Evolutionary conservation across 2,113 vertebrate species (phyloP), one percentile per base, ranked within the genome.

Genomic region (Brienomyrus brachyistius): DNA sequence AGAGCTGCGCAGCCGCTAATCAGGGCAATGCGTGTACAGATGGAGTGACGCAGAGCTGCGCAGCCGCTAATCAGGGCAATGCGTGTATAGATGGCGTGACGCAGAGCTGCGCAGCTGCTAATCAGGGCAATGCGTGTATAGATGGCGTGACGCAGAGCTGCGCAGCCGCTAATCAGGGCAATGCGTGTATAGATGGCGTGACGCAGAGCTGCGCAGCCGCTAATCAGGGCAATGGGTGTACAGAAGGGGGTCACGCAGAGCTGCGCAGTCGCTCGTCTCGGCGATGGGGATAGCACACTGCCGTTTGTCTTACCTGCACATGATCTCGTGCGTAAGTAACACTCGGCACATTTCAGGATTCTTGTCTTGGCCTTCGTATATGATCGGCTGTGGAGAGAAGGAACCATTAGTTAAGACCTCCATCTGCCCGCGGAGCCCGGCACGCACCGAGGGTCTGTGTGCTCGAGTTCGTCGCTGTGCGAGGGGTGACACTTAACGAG

Each of bases 341-440:
- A 99, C 98, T 95, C 98, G 95, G 94, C 98, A 99, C 98, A 99
- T 99, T 97, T 99, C 98, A 19, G 98, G 98, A 93, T 99, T 99
- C 96, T 99, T 99, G 95, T 99, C 98, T 95, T 99, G 98, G 93
- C 98, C 98, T 97, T 99, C 98, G 87, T 99, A 99, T 87, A 99
- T 94, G 94, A 99, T 99, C 0, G 98, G 93, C 98, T 99, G 92
- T 88, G 93, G 95, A 93, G 45, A 95, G 94, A 94, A 56, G 80
- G 31, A 40, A 11, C n/a, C 10, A 10, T 87, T 54, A 87, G 85
- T 21, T 31, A 87, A 54, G 27, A 50, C 51, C 51, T 54, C 11
- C 48, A 17, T 35, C 85, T 87, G 51, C 43, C 45, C 13, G 15
- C 8, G 8, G 35, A 82, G 45, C 45, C 21, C 43, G 8, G 19